Conservation (phyloP, 2,888 invertebrate genomes). For the Sarcophaga subvicina region DNA sequence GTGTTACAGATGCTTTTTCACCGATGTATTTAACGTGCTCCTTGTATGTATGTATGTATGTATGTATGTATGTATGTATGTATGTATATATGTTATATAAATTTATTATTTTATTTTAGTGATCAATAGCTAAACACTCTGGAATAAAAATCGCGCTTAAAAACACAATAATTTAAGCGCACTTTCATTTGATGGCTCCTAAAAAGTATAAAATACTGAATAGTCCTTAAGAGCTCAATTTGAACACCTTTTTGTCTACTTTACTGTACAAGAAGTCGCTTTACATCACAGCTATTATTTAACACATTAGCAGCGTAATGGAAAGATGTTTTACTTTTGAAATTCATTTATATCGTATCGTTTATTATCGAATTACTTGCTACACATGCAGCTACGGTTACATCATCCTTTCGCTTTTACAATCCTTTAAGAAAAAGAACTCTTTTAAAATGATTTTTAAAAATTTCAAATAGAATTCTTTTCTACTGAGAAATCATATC, state of each 20-base stretch:
- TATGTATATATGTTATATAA: no score
- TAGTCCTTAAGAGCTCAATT: conserved; percentile 18
- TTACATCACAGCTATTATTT: conserved; percentile 26
- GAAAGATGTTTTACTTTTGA: conserved; percentile 2
- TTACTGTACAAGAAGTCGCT: conserved; percentile 8
- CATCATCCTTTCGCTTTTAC: conserved; percentile 45
- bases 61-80: no score
- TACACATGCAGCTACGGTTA: conserved; percentile 63
- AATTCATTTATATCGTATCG: conserved; percentile 49
- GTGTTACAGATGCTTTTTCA: no score
- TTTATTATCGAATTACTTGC: conserved; percentile 60
- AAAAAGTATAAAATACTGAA: conserved; percentile 12
- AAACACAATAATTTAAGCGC: background rate
- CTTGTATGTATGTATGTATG: no score
- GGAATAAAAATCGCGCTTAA: background rate
- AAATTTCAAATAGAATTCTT: background rate
- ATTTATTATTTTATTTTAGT: no score
- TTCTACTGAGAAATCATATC: conserved; percentile 46
- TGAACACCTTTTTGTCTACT: conserved; percentile 56
- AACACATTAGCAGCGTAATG: conserved; percentile 56
- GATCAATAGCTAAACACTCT: no score
- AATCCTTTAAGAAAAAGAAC: conserved; percentile 12
- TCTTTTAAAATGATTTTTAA: conserved; percentile 14
- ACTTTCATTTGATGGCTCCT: background rate
- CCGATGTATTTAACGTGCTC: no score